Evolutionary conservation across 2,797 vertebrate genomes (phyloP), one percentile per base, ranked within the genome.

Genomic region (Sylvia borin): DNA sequence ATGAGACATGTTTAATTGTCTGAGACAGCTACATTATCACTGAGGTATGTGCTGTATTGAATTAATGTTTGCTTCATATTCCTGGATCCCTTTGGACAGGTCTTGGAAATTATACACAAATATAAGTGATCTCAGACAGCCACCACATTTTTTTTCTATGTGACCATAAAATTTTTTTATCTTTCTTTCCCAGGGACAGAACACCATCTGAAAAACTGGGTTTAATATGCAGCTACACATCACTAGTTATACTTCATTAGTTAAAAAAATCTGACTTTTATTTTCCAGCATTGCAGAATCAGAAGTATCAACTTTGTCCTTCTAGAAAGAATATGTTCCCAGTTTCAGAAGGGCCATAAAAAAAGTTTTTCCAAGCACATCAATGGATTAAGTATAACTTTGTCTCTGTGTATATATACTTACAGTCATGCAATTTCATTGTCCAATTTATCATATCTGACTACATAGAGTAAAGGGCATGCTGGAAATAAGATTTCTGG

Each of bases 221-320:
- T 36, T 36, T 68, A 43, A 15, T 34, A 45, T n/a, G 54, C 12
- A 81, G 34, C 36, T 43, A 58, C 26, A 26, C 10, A 66, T 43
- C 43, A 73, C 40, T 17, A 43, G 26, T 36, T 86, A n/a, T 31
- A 34, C 7, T 70, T 62, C 9, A 34, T 43, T 62, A 64, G 5
- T 48, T 64, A 40, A 70, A 80, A 75, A 7, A 43, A 0, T 0
- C 1, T 0, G 12, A 2, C 22, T 31, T 25, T 36, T 73, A 21
- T 53, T 88, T 77, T 74, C 47, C 22, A 67, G 34, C 2, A 36
- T 24, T 48, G 14, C 4, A 67, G 48, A 65, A 53, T 8, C 8
- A 87, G 27, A 82, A 92, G 11, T 36, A 53, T n/a, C 27, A 42
- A 8, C 7, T 67, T 77, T 68, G 12, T 45, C 34, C 24, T 53